Evolutionary conservation across 2,797 vertebrate genomes (phyloP).

Genomic region (Salmo trutta): DNA sequence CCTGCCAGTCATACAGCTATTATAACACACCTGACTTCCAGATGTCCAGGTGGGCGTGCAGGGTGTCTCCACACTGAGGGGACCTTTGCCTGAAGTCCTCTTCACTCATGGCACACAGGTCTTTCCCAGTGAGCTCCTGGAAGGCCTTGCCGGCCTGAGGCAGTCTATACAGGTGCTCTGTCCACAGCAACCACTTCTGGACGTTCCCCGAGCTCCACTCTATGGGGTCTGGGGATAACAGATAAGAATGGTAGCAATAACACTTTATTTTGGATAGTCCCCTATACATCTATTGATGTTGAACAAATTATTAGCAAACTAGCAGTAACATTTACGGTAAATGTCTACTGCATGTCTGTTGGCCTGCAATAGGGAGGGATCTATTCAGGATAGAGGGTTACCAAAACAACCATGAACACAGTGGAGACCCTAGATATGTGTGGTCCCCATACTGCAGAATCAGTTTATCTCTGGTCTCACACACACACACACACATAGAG

Average conservation of each 20-base stretch:
- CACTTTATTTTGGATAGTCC: too few relatives aligned
- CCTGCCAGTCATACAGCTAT: conserved; percentile 1
- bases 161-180: conserved; percentile 93
- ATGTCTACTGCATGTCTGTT: too few relatives aligned
- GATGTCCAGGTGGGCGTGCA: conserved; percentile 95
- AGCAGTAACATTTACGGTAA: too few relatives aligned
- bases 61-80: conserved; percentile 86
- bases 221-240: conserved; percentile 78
- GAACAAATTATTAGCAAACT: too few relatives aligned
- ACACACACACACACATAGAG: not conserved
- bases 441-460: not conserved
- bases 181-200: conserved; percentile 99
- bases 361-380: too few relatives aligned
- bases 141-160: conserved; percentile 91
- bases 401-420: not conserved
- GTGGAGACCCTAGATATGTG: not conserved
- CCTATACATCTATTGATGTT: too few relatives aligned
- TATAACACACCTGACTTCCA: conserved; percentile 90
- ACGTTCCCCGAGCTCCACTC: conserved; percentile 93
- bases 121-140: conserved; percentile 90
- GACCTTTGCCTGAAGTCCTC: conserved; percentile 93
- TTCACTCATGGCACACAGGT: conserved; percentile 91
- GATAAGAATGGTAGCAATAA: too few relatives aligned
- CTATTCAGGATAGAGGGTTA: not conserved
- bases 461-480: not conserved